These are phyloP conservation scores for Geopemphigus sp. DNA, from an alignment of 1,140 invertebrate species.

Conservation along the genomic window DNA sequence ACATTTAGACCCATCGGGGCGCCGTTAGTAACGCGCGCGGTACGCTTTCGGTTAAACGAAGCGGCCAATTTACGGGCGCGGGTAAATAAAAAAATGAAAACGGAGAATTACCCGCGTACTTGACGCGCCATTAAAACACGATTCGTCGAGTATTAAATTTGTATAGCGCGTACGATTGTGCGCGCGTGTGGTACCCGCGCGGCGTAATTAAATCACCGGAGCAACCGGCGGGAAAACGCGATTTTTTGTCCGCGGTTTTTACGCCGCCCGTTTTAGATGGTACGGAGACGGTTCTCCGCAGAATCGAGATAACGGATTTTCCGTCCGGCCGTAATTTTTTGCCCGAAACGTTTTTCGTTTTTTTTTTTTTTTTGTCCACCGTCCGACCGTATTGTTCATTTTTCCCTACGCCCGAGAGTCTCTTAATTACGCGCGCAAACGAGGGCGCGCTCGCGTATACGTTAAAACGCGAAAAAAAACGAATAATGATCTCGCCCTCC, in stretches of 20 bases:
- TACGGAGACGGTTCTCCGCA: too few species aligned
- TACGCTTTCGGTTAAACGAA: too few species aligned
- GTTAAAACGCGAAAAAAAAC: slow-evolving; percentile 25
- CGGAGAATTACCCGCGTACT: slow-evolving; percentile 27
- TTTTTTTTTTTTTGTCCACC: too few species aligned
- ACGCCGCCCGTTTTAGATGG: too few species aligned
- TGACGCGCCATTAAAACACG: slow-evolving; percentile 34
- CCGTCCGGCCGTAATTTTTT: slow-evolving; percentile 10
- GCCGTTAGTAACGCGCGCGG: too few species aligned
- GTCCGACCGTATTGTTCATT: background rate
- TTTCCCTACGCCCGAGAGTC: slow-evolving; percentile 1
- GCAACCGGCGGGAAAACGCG: slow-evolving; percentile 18
- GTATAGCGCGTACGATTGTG: too few species aligned
- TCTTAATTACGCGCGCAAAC: slow-evolving; percentile 43
- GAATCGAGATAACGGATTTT: slow-evolving; percentile 44
- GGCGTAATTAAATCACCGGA: slow-evolving; percentile 26
- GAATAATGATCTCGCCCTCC: background rate
- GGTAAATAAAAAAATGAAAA: background rate
- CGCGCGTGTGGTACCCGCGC: slow-evolving; percentile 31
- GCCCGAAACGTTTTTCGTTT: too few species aligned
- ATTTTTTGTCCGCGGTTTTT: too few species aligned
- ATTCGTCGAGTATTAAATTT: slow-evolving; percentile 11
- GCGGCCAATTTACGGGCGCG: too few species aligned
- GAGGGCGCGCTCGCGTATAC: slow-evolving; percentile 30
- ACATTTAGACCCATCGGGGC: too few species aligned